Evolutionary conservation across 1,140 invertebrate genomes (phyloP).

Genomic region (Dinothrombium tinctorium): DNA sequence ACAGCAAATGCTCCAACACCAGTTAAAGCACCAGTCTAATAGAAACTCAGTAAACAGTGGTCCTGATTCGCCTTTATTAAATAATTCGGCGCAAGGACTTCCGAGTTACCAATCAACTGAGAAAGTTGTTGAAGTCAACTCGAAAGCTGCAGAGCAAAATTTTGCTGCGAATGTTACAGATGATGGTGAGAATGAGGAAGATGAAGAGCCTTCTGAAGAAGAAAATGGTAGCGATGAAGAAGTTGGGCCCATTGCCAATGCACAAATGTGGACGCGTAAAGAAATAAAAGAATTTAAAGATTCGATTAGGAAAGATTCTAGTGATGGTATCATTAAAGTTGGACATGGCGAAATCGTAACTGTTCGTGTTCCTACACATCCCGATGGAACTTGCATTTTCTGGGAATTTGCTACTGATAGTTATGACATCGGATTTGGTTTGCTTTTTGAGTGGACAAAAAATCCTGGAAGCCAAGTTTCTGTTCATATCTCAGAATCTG

Average conservation of each 20-base stretch:
- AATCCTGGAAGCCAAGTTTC: slow-evolving; percentile 51
- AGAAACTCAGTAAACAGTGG: background rate
- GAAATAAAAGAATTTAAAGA: slow-evolving; percentile 80
- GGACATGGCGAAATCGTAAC: slow-evolving; percentile 94
- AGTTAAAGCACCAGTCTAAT: background rate
- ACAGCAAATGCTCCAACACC: slow-evolving; percentile 27
- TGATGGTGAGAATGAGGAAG: background rate
- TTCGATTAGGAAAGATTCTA: slow-evolving; percentile 50
- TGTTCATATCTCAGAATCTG: slow-evolving; percentile 72
- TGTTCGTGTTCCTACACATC: slow-evolving; percentile 86
- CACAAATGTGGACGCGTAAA: slow-evolving; percentile 81
- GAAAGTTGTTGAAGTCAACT: too few species aligned
- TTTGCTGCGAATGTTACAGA: background rate
- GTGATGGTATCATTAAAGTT: slow-evolving; percentile 78
- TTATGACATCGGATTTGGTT: slow-evolving; percentile 95
- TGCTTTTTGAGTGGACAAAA: slow-evolving; percentile 94
- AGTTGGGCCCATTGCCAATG: slow-evolving; percentile 17
- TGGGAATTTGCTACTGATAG: slow-evolving; percentile 99
- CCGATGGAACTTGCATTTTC: slow-evolving; percentile 76
- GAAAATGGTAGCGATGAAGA: background rate
- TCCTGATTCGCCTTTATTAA: background rate
- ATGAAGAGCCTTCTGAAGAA: background rate
- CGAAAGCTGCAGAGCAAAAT: too few species aligned
- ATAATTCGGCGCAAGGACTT: background rate
- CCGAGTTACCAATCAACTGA: background rate